Base-by-base conservation (phyloP, 1,140 invertebrate genomes). In the Brachionus koreanus region DNA sequence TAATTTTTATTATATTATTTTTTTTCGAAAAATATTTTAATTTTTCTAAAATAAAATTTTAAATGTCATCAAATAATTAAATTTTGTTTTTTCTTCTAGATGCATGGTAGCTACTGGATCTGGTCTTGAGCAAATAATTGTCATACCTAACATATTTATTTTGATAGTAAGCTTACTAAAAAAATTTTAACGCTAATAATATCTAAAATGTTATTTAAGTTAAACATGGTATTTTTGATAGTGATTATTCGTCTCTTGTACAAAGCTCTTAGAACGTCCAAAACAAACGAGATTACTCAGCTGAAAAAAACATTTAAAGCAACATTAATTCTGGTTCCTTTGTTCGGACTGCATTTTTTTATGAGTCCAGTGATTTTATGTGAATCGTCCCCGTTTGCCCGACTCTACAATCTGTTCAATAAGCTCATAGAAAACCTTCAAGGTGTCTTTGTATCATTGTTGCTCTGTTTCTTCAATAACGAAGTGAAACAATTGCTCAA, bases 401-500 rank as follows among this genome's bases (percentile, higher is more conserved):
- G 57, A 9, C n/a, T 61, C 19, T 65, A 79, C 33, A 57, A 79
- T n/a, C 6, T 65, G 12, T 57, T 61, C 46, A 79, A 25, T 23
- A 25, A 39, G 9, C 19, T 79, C 35, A 16, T 61, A 12, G 76
- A 79, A 43, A 65, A 65, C 13, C 61, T 79, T 23, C 76, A 79
- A 43, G 76, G 76, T 19, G 35, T 42, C 12, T 57, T 65, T 29
- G 76, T 79, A 6, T 39, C 61, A 6, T 13, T 79, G 29, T 13
- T 79, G 29, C 57, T 79, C 5, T 79, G 76, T 16, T 65, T 79
- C 37, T 42, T 57, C 5, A 79, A 79, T 65, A 57, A 79, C 16
- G 76, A 79, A 65, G 76, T 79, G 13, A 79, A 79, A 79, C 33
- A 79, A 65, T 25, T 79, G 35, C 39, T 77, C 33, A 57, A 61